These are phyloP conservation scores for Hermatobates lingyangjiaoensis DNA, from an alignment of 1,140 invertebrate species.

Conservation along the genomic window DNA sequence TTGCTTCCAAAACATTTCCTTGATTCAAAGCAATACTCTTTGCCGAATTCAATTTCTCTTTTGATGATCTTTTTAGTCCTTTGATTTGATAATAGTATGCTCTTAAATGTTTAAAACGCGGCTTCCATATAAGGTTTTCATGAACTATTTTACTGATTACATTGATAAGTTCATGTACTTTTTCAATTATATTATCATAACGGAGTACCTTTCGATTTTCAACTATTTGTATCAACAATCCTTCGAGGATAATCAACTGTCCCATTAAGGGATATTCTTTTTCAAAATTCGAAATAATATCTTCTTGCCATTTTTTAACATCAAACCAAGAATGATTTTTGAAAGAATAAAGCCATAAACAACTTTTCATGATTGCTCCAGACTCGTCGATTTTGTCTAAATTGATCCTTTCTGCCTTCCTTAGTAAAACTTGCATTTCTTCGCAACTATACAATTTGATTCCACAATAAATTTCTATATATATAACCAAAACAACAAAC, in stretches of 20 bases:
- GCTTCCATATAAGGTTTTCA: not conserved
- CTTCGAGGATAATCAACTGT: not conserved
- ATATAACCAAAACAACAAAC: not conserved
- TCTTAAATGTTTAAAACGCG: not conserved
- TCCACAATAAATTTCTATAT: not conserved
- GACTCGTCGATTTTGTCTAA: not conserved
- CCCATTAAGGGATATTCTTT: not conserved
- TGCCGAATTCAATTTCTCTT: not conserved
- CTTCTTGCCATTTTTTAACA: not conserved
- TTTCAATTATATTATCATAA: not conserved
- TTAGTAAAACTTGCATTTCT: not conserved
- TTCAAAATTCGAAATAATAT: not conserved
- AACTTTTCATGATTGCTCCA: not conserved
- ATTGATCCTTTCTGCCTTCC: not conserved
- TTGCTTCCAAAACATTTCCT: not conserved
- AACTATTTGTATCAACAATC: not conserved
- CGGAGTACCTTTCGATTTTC: not conserved
- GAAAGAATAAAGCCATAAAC: not conserved
- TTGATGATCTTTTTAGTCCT: not conserved
- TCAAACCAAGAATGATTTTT: not conserved
- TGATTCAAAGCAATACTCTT: not conserved
- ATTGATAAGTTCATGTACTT: not conserved
- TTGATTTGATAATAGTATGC: not conserved
- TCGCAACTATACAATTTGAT: not conserved
- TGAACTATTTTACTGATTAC: not conserved